These are phyloP conservation scores for Megaceryle maxima DNA, from an alignment of 2,113 vertebrate genomes.

Conservation along the genomic window DNA sequence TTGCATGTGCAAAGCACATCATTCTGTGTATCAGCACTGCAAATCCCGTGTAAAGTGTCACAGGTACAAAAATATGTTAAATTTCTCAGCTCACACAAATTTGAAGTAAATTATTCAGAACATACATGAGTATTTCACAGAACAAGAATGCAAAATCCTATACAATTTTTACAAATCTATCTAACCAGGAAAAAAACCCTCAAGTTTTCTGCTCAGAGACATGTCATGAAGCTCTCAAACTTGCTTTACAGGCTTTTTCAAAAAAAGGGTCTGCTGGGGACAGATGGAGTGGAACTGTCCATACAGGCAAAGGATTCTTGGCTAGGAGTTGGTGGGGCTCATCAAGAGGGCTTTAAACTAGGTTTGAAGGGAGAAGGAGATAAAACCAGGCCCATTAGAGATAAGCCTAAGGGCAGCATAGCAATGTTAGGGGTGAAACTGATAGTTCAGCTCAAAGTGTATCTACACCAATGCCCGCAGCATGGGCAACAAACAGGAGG, in stretches of 20 bases:
- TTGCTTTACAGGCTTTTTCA: not conserved
- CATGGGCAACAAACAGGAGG: too few species aligned
- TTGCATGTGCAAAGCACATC: not conserved
- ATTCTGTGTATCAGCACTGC: not conserved
- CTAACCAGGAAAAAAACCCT: not conserved
- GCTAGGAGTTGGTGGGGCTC: too few species aligned
- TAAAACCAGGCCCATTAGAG: too few species aligned
- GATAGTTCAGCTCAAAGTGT: too few species aligned
- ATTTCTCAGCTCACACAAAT: not conserved
- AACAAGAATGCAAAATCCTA: not conserved
- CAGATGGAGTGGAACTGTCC: too few species aligned
- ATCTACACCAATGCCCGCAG: too few species aligned
- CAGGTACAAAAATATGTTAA: not conserved
- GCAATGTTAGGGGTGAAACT: too few species aligned
- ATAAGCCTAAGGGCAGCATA: too few species aligned
- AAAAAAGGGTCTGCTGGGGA: not conserved
- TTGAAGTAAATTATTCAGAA: not conserved
- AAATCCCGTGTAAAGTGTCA: not conserved
- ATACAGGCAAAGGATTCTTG: too few species aligned
- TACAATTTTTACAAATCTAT: not conserved
- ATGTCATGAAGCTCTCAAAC: not conserved
- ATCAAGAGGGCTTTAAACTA: too few species aligned
- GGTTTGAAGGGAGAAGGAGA: too few species aligned
- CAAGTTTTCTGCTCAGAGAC: not conserved
- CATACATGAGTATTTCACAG: not conserved